These are phyloP conservation scores for Allolobophora icterica DNA, from an alignment of 2,888 invertebrate species.

Conservation along the genomic window DNA sequence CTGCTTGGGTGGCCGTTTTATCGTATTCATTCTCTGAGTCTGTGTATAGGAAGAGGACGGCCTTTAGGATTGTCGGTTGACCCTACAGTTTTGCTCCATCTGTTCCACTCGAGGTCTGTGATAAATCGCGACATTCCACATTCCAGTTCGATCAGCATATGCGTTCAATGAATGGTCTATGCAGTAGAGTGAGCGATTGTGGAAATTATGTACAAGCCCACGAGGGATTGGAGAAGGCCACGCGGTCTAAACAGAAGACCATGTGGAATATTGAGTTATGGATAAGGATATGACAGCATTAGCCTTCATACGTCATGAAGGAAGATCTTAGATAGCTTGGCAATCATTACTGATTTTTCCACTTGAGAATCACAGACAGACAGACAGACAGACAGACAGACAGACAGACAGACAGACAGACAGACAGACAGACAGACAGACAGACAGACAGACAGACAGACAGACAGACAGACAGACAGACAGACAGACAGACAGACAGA, in stretches of 20 bases:
- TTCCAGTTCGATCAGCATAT: neutral
- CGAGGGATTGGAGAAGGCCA: neutral
- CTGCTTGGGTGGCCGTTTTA: neutral
- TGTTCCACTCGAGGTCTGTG: neutral
- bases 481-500: neutral
- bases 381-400: neutral
- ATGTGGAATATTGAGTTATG: neutral
- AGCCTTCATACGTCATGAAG: neutral
- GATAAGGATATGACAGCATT: neutral
- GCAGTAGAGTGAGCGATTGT: neutral
- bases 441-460: neutral
- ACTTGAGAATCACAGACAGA: neutral
- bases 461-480: no score
- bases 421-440: neutral
- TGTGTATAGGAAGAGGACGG: neutral
- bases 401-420: no score
- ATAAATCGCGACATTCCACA: neutral
- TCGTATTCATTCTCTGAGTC: neutral
- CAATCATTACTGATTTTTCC: no score
- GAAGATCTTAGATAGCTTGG: no score
- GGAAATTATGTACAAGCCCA: neutral
- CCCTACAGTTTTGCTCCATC: neutral
- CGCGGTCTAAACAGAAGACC: neutral
- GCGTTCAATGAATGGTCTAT: neutral
- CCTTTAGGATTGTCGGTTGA: neutral